Percentiles rank a stretch among this genome's conserved stretches.
Evolutionary conservation across 1,140 invertebrate species (phyloP).

Genomic region (Aphelenchoides fujianensis): DNA sequence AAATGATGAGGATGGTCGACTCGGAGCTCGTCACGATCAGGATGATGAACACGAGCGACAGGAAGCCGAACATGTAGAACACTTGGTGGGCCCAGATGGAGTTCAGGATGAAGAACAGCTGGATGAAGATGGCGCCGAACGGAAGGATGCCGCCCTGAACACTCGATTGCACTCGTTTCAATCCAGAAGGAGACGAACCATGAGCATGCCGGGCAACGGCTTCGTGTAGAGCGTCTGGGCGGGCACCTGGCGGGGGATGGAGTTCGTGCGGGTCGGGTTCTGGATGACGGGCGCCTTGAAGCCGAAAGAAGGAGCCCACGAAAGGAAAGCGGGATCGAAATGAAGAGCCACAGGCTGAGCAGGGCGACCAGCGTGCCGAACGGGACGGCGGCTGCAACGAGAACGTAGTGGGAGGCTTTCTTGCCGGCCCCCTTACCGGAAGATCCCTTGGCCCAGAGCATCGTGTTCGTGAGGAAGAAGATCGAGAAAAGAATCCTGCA

Average conservation of each 20-base stretch:
- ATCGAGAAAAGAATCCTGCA: slow-evolving; percentile 86
- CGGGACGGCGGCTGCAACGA: slow-evolving; percentile 78
- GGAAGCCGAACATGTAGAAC: slow-evolving; percentile 99
- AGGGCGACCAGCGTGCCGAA: slow-evolving; percentile 96
- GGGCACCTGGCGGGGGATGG: slow-evolving; percentile 95
- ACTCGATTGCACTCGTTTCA: too few species aligned
- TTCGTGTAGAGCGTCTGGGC: slow-evolving; percentile 95
- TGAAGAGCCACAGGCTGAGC: slow-evolving; percentile 90
- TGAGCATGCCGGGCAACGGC: slow-evolving; percentile 78
- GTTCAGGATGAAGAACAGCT: slow-evolving; percentile 97
- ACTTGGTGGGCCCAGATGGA: slow-evolving; percentile 96
- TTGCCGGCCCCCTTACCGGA: too few species aligned
- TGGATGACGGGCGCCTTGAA: slow-evolving; percentile 91
- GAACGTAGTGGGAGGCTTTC: too few species aligned
- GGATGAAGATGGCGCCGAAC: slow-evolving; percentile 98
- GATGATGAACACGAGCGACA: slow-evolving; percentile 94
- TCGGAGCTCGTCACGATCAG: slow-evolving; percentile 96
- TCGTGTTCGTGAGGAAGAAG: slow-evolving; percentile 92
- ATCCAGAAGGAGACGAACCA: slow-evolving; percentile 67
- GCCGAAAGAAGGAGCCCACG: slow-evolving; percentile 95
- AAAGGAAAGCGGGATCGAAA: slow-evolving; percentile 95
- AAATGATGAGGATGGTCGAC: slow-evolving; percentile 93
- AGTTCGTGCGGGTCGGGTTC: slow-evolving; percentile 94
- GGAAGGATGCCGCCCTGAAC: slow-evolving; percentile 83
- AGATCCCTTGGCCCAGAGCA: slow-evolving; percentile 88